Base-by-base conservation (phyloP, 2,113 vertebrate genomes). In the Pandion haliaetus region DNA sequence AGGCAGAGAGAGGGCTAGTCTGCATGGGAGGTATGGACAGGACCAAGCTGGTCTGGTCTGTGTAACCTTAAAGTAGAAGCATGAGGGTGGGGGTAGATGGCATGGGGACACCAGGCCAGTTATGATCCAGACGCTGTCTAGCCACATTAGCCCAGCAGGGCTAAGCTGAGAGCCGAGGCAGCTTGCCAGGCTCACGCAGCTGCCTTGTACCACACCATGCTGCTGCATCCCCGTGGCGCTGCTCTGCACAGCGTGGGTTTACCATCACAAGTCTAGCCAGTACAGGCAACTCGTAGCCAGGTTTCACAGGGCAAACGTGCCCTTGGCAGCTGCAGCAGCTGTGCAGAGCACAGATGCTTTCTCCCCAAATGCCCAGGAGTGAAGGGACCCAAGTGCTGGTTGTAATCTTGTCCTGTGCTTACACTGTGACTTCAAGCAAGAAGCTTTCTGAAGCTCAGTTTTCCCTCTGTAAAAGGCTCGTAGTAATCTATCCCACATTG, bases 321-420 rank as follows among this genome's bases (percentile, higher is more conserved):
- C 90, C 40, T 23, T 23, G 84, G 92, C 88, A 92, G 88, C 80
- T 88, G 61, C 69, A 91, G 72, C 95, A 95, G 76, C 90, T 94
- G 86, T 78, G 82, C 65, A 76, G 72, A 70, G 58, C 8, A 0
- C 76, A 96, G 80, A 92, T 16, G 8, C 49, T 82, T 82, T 76
- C 86, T 82, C 28, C 36, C 25, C 44, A 72, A 40, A 93, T 76
- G 69, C 66, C 81, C 74, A 61, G 49, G 36, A 93, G 65, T 59
- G 28, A 95, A 84, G 44, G n/a, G 44, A 92, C 36, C 12, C 36
- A 79, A 82, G 40, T 45, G 49, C 77, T 79, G 83, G 19, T 70
- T 89, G 23, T 82, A 82, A 76, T 66, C 62, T 65, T 69, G 52
- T 71, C 65, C 72, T 86, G 29, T 74, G 63, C n/a, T 90, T 91